A percentile compares a stretch with the other conserved stretches of the same genome.
These are phyloP conservation scores for Spisula solida DNA, from an alignment of 2,888 invertebrate species.

Conservation along the genomic window DNA sequence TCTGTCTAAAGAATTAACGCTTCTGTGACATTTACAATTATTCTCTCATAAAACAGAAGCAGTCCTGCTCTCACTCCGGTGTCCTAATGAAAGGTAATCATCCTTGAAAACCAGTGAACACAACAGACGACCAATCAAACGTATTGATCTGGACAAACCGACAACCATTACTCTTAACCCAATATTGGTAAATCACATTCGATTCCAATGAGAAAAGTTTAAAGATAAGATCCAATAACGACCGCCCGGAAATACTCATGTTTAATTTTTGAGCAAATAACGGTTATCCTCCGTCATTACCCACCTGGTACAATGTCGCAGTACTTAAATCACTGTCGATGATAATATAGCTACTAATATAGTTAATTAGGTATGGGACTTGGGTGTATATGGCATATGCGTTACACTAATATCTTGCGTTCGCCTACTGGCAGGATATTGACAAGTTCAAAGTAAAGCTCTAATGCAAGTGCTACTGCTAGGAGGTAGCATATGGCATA, in stretches of 20 bases:
- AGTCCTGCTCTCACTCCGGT: background rate
- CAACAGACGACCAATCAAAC: background rate
- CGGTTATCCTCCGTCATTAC: slow-evolving; percentile 9
- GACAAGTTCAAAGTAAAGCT: too few species aligned
- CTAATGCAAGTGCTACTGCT: too few species aligned
- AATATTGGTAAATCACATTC: slow-evolving; percentile 30
- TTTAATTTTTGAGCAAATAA: slow-evolving; percentile 22
- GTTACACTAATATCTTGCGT: too few species aligned
- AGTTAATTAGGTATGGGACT: background rate
- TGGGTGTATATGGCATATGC: background rate
- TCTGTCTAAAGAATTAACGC: background rate
- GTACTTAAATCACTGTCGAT: background rate
- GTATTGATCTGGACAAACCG: slow-evolving; percentile 15
- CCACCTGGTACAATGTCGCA: background rate
- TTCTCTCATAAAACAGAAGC: background rate
- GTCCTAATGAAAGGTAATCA: background rate
- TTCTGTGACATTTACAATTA: slow-evolving; percentile 1
- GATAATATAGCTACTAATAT: background rate
- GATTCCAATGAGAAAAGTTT: background rate
- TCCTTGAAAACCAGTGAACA: background rate
- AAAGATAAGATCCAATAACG: background rate
- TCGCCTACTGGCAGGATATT: too few species aligned
- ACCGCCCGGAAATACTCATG: slow-evolving; percentile 26
- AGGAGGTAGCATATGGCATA: too few species aligned
- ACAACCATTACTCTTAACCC: slow-evolving; percentile 1